Evolutionary conservation across 2,888 invertebrate species (phyloP).

Genomic region (Cataglyphis altisquamis): DNA sequence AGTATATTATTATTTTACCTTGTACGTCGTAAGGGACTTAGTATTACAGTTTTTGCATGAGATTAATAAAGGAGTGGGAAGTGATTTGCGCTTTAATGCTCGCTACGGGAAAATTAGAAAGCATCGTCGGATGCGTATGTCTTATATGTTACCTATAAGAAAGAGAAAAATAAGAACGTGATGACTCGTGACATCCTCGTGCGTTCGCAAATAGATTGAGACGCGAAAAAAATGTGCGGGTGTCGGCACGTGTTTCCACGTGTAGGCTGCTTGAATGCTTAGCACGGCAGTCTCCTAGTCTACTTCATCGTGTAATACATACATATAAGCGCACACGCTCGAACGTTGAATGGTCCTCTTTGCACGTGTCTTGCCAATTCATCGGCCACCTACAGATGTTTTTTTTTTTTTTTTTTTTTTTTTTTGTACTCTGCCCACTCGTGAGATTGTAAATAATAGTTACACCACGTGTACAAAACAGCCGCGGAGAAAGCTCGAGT

Average conservation of each 20-base stretch:
- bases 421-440: background rate
- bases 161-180: background rate
- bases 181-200: background rate
- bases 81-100: background rate
- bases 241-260: slow-evolving; percentile 38
- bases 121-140: background rate
- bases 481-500: background rate
- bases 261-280: background rate
- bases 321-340: background rate
- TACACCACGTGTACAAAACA: slow-evolving; percentile 10
- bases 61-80: slow-evolving; percentile 2
- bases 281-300: background rate
- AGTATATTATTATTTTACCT: slow-evolving; percentile 38
- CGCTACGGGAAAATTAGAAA: background rate
- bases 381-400: background rate
- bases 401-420: no score
- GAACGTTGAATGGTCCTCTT: background rate
- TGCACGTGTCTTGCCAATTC: slow-evolving; percentile 13
- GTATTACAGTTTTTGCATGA: background rate
- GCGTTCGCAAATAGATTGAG: slow-evolving; percentile 7
- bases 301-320: background rate
- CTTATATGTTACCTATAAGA: background rate
- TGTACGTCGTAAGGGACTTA: background rate
- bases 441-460: background rate
- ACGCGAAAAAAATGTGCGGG: background rate